phyloP scores from a whole-genome alignment of 2,888 invertebrate species.

The Tenthredo mesomela region DNA sequence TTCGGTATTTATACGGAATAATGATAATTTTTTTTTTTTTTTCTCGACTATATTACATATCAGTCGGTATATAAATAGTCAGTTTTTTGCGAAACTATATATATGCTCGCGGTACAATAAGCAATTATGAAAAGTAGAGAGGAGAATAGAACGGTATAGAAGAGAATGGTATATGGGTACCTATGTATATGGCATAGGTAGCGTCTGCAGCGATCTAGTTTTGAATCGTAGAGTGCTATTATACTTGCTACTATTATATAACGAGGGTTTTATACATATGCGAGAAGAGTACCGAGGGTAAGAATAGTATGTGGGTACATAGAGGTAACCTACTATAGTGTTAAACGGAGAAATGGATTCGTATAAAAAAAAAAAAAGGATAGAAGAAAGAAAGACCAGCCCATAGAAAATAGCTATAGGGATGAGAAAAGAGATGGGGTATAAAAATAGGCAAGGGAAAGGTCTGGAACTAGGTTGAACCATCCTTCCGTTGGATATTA shows the following conservation, averaged over 20 bases:
- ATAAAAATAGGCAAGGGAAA: conserved; percentile 2
- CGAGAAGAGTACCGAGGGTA: background rate
- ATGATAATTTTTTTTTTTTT: too few species aligned
- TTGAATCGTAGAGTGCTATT: background rate
- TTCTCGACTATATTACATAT: background rate
- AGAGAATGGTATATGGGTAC: background rate
- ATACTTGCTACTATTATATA: background rate
- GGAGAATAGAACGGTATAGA: background rate
- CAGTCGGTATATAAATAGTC: background rate
- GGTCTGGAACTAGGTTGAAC: conserved; percentile 26
- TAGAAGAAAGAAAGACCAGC: background rate
- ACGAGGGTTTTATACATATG: conserved; percentile 13
- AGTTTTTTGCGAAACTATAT: background rate
- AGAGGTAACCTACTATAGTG: too few species aligned
- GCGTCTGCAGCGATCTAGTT: background rate
- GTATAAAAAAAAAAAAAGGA: background rate
- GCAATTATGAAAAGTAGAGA: background rate
- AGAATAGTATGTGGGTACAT: background rate
- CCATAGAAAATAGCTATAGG: background rate
- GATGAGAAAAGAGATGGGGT: background rate
- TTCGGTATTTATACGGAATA: too few species aligned
- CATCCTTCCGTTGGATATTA: conserved; percentile 45
- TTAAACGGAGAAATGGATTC: background rate
- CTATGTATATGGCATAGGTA: background rate
- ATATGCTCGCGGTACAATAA: background rate